Base-by-base conservation (phyloP, 2,113 vertebrate genomes). In the Sakesphorus luctuosus region DNA sequence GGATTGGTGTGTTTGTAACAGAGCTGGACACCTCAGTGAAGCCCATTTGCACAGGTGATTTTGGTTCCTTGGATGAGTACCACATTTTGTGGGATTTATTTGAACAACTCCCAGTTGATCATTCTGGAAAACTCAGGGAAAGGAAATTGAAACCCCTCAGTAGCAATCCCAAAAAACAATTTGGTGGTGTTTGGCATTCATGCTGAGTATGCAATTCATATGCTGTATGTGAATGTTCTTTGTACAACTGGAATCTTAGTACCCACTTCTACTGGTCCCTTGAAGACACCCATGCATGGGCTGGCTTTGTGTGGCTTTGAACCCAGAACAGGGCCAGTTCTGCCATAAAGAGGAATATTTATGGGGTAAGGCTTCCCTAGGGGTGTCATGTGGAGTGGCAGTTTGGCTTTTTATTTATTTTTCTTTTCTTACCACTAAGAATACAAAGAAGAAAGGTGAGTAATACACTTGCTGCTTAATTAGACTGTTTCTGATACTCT, bases 41-140 rank as follows among this genome's bases (percentile, higher is more conserved):
- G 5, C 18, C 43, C 0, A 0, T 50, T 67, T 36, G 33, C 3
- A 3, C 0, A 2, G 20, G 35, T 63, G 18, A 13, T 13, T 59
- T 36, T 71, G 11, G 36, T 50, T 87, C 40, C 21, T 81, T 50
- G 43, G 13, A 7, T 38, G 59, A 77, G 61, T 1, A 0, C 44
- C 13, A 11, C 16, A 2, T 80, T 74, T 71, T 29, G 5, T 43
- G n/a, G 23, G 4, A 31, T 52, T 79, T 3, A 0, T 65, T 62
- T 69, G 28, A 87, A 47, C 31, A 69, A 8, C 16, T 74, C 53
- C 23, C 11, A 53, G 44, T 1, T 66, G 36, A 62, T 62, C 44
- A 10, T 74, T 74, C 59, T 8, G 18, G 50, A 72, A 91, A 81
- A 67, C 43, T 75, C 44, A 33, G 40, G 59, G 23, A 13, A 11